These are phyloP conservation scores for Polymixis flavicincta DNA, from an alignment of 2,888 invertebrate genomes.

Conservation along the genomic window DNA sequence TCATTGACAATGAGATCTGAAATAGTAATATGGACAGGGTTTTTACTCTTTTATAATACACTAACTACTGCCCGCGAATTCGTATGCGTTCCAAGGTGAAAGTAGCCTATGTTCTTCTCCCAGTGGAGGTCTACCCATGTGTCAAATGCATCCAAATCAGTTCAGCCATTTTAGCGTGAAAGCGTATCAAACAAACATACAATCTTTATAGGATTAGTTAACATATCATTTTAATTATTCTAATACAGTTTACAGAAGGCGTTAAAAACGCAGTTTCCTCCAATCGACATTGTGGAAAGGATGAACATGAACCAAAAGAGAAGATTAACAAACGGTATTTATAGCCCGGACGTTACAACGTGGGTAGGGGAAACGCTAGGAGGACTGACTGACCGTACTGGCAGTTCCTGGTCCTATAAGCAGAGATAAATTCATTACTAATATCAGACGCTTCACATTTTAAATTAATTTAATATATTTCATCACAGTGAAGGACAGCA, in stretches of 20 bases:
- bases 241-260: background rate
- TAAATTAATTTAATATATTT: background rate
- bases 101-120: too few species aligned
- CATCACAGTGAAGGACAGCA: too few species aligned
- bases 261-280: background rate
- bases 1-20: background rate
- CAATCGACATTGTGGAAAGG: background rate
- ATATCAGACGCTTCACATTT: background rate
- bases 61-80: too few species aligned
- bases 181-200: too few species aligned
- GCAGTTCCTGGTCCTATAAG: background rate
- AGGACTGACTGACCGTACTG: background rate
- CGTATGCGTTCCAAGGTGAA: too few species aligned
- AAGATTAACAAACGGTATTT: constrained; percentile 9
- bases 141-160: too few species aligned
- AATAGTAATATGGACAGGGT: background rate
- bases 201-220: background rate
- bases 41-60: background rate
- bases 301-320: constrained; percentile 1
- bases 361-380: background rate
- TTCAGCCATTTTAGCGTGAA: too few species aligned
- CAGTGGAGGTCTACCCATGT: too few species aligned
- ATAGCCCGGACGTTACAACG: constrained; percentile 10
- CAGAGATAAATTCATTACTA: background rate
- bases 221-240: background rate